A percentile compares a stretch with the other conserved stretches of the same genome.
These are phyloP conservation scores for Manis crassicaudata DNA, from an alignment of 2,797 vertebrate genomes.

Conservation along the genomic window DNA sequence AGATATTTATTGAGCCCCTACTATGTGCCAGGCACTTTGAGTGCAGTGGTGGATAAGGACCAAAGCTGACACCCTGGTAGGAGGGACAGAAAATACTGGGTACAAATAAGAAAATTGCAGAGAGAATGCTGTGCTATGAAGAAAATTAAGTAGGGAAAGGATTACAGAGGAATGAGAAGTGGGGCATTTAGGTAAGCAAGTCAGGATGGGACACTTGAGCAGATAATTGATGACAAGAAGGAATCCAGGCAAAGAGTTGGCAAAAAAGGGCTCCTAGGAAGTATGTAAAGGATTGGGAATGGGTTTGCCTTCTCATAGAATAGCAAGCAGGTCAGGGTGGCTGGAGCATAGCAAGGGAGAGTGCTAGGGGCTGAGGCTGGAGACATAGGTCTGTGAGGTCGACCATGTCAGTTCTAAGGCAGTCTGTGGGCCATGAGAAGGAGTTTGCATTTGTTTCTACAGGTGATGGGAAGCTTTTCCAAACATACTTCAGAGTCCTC, in stretches of 20 bases:
- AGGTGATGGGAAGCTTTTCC: background rate
- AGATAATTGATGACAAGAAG: background rate
- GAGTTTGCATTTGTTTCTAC: background rate
- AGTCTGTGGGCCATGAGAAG: background rate
- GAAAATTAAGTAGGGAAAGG: background rate
- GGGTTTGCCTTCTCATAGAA: background rate
- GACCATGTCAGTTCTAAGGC: background rate
- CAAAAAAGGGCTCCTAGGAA: background rate
- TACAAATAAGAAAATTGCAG: background rate
- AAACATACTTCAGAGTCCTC: background rate
- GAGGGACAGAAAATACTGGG: background rate
- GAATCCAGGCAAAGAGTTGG: background rate
- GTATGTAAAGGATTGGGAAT: background rate
- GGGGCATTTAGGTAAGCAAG: background rate
- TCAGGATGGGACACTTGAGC: background rate
- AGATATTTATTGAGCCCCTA: background rate
- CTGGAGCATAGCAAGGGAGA: background rate
- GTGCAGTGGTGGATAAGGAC: background rate
- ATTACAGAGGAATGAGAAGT: background rate
- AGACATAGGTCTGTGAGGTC: fast-evolving
- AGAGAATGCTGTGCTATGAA: background rate
- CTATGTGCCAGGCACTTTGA: background rate
- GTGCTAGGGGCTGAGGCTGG: background rate
- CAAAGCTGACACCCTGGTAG: background rate
- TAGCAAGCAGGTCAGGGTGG: background rate